Conservation (phyloP, 1,140 invertebrate genomes). For the Mactra quadrangularis region DNA sequence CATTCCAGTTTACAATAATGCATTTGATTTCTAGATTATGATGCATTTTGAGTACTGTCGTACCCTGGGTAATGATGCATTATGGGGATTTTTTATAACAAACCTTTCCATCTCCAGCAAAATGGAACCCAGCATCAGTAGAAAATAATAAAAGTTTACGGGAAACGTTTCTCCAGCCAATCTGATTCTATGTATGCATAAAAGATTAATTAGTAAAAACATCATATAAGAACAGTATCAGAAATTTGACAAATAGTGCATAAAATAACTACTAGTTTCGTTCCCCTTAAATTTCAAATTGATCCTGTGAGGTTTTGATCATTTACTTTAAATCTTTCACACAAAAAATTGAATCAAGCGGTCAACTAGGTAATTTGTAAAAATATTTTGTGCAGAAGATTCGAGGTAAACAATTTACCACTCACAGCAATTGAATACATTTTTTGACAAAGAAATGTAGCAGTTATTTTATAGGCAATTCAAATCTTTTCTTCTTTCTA, state of each 20-base stretch:
- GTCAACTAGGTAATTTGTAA: too few relatives aligned
- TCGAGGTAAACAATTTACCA: too few relatives aligned
- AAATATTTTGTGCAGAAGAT: too few relatives aligned
- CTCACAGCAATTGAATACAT: too few relatives aligned
- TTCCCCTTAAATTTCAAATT: not conserved
- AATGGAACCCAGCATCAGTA: conserved; percentile 99
- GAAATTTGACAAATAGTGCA: not conserved
- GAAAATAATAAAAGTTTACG: conserved; percentile 97
- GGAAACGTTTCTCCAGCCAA: conserved; percentile 95
- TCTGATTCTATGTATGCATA: conserved; percentile 72
- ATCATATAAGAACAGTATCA: not conserved
- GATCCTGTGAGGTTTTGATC: too few relatives aligned
- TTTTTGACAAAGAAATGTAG: too few relatives aligned
- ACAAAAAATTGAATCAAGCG: too few relatives aligned
- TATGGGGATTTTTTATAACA: conserved; percentile 21
- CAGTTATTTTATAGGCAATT: too few relatives aligned
- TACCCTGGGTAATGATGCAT: too few relatives aligned
- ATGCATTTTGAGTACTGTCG: conserved; percentile 15
- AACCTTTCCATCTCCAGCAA: conserved; percentile 97
- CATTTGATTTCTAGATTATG: too few relatives aligned
- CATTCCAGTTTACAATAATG: not conserved
- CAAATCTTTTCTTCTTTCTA: too few relatives aligned
- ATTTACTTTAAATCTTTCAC: not conserved
- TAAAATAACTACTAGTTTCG: not conserved
- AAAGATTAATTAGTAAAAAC: too few relatives aligned